Conservation (phyloP, 64 coral and sea anemone genomes). For the Actinia tenebrosa region DNA sequence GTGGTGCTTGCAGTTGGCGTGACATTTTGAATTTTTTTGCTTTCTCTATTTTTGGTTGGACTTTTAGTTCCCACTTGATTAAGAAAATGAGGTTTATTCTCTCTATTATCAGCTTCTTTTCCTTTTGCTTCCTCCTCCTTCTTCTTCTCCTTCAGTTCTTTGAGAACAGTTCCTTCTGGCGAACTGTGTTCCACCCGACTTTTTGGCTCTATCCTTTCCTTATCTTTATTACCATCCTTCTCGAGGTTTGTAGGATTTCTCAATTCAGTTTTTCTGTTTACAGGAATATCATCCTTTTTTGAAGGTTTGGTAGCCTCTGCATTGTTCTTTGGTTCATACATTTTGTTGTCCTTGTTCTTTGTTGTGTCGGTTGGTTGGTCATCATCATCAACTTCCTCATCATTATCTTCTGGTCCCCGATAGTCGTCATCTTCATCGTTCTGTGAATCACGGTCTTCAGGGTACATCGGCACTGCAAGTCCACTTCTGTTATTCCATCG, state of each 20-base stretch:
- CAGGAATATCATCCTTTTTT: not conserved
- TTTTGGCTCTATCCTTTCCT: not conserved
- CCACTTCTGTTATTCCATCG: not conserved
- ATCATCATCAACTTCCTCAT: constrained; percentile 2
- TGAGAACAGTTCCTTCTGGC: too few relatives aligned
- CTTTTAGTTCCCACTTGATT: not conserved
- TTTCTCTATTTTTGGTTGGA: not conserved
- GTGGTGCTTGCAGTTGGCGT: not conserved
- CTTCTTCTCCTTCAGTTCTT: too few relatives aligned
- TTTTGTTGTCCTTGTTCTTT: not conserved
- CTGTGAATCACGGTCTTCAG: not conserved
- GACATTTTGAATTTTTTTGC: not conserved
- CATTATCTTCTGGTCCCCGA: not conserved
- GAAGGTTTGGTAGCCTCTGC: not conserved
- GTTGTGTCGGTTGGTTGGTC: not conserved
- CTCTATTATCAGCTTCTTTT: not conserved
- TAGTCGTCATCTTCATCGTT: not conserved
- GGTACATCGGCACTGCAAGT: not conserved
- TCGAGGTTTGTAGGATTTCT: not conserved
- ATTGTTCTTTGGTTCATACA: not conserved
- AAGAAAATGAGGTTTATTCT: not conserved
- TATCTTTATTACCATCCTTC: not conserved
- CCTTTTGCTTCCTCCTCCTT: too few relatives aligned
- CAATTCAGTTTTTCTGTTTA: not conserved
- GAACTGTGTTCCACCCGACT: too few relatives aligned